Base-by-base conservation (phyloP, 2,888 invertebrate species). In the Drosophila diplacantha region DNA sequence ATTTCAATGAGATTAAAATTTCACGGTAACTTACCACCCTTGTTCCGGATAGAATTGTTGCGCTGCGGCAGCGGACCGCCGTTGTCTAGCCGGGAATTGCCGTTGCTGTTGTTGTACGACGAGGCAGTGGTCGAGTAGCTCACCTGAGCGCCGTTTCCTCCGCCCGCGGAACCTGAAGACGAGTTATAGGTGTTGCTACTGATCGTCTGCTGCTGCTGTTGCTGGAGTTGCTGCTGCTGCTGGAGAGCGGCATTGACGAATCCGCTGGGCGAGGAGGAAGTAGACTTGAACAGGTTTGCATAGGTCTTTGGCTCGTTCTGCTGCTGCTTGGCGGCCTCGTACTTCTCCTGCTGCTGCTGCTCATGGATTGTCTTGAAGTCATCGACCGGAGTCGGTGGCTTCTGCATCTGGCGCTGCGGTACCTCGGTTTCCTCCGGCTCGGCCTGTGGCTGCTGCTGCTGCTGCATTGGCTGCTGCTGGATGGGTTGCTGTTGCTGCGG, bases 231-330 rank as follows among this genome's bases (percentile, higher is more conserved):
- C 86, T 88, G 84, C 85, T 86, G 84, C 57, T 84, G 86, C 56
- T 86, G 88, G 66, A 85, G 82, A 7, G 75, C 87, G 3, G 87
- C 87, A 53, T 87, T 87, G 9, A 87, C 87, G 64, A 87, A 88
- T 35, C 86, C 87, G 81, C 78, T 86, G 32, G 85, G 86, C 53
- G 85, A 86, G 14, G 85, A 85, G 3, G 84, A 85, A 2, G 84
- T 77, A n/a, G 86, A 87, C 90, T 95, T 96, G 81, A 96, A 91
- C 78, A 95, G 91, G 88, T 94, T 95, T 18, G 96, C 96, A 88
- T 95, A 96, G 12, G 96, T 96, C 89, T 95, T 96, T 18, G 95
- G 95, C 88, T 94, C 94, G 82, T 90, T 91, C 38, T 86, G 86
- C 53, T 86, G 86, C 49, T 86, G 86, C 59, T 86, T 86, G 47